Conservation (phyloP, 2,888 invertebrate species). For the Dryocosmus kuriphilus region DNA sequence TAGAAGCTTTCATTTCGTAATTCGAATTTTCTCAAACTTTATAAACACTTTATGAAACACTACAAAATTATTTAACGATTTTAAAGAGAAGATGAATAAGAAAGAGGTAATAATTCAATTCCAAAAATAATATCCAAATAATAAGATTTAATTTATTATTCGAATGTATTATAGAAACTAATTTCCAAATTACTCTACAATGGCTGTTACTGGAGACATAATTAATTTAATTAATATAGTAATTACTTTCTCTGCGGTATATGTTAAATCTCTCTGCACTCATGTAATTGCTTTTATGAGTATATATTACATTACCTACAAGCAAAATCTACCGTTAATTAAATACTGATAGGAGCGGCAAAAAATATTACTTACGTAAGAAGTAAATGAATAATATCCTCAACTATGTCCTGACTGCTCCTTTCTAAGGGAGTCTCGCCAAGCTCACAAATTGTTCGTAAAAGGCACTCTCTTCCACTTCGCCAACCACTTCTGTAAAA, state of each 20-base stretch:
- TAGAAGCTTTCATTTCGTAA: no score
- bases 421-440: conserved; percentile 80
- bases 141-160: no score
- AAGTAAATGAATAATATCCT: conserved; percentile 83
- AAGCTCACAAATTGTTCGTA: conserved; percentile 84
- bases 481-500: conserved; percentile 80
- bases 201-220: neutral
- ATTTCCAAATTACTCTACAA: neutral
- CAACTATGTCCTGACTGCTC: conserved; percentile 82
- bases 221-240: neutral
- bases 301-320: neutral
- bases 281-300: neutral
- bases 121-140: neutral
- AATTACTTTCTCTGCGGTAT: no score
- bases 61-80: no score
- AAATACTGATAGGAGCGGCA: neutral
- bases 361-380: conserved; percentile 82
- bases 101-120: neutral
- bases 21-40: no score
- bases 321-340: neutral
- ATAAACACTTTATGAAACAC: no score
- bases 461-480: conserved; percentile 81
- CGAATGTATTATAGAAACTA: neutral
- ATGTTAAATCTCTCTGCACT: neutral
- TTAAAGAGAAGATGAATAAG: no score